phyloP scores from a whole-genome alignment of 2,888 invertebrate genomes.

The Thymelicus lineola region DNA sequence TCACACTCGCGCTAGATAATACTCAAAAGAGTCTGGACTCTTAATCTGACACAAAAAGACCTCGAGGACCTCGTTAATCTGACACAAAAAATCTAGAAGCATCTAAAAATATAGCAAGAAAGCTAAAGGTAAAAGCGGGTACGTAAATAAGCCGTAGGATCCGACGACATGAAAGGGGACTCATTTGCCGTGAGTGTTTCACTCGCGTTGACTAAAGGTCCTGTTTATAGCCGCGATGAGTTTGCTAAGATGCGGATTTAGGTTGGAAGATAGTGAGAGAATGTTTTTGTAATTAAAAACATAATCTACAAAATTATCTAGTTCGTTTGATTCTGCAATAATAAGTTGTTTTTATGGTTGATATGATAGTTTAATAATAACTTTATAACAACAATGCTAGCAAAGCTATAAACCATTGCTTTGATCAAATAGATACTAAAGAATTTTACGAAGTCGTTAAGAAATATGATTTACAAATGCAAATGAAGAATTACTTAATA shows the following conservation, averaged over 20 bases:
- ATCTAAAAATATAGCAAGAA: neutral
- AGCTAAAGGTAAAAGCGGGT: constrained; percentile 5
- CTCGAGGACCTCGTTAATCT: neutral
- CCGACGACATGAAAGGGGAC: constrained; percentile 20
- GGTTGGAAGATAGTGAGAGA: constrained; percentile 2
- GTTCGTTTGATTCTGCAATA: no score
- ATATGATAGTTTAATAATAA: no score
- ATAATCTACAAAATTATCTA: no score
- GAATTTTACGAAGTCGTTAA: no score
- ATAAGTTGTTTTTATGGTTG: no score
- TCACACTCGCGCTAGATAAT: neutral
- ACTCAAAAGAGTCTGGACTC: neutral
- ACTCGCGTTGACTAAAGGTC: constrained; percentile 17
- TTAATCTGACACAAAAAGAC: constrained; percentile 9
- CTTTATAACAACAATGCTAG: no score
- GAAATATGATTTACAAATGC: no score
- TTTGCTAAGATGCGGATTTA: constrained; percentile 14
- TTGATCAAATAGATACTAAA: no score
- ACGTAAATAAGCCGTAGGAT: constrained; percentile 27
- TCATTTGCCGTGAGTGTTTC: constrained; percentile 20
- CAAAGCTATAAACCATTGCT: no score
- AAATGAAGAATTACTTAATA: no score
- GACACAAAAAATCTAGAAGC: constrained; percentile 8
- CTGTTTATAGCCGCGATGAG: constrained; percentile 17
- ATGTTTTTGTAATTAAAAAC: neutral